Base-by-base conservation (phyloP, 2,888 invertebrate species). In the Scaptomyza parva region DNA sequence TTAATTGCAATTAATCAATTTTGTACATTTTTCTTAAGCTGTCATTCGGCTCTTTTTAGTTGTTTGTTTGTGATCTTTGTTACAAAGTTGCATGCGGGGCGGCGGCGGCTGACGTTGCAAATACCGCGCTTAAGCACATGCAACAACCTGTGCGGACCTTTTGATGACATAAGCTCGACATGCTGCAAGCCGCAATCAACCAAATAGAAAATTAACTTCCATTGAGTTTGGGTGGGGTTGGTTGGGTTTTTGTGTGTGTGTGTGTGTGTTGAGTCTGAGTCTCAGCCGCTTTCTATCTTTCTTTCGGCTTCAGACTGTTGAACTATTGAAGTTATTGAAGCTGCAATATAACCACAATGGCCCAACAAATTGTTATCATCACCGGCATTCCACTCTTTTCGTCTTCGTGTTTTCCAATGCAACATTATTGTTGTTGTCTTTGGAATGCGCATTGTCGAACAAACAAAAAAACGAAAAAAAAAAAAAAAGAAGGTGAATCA, bases 1-100 rank as follows among this genome's bases (percentile, higher is more conserved):
- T 78, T 76, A 79, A 70, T 79, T 79, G 79, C 76, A 76, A 78
- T 68, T 68, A 72, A 78, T 78, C 79, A 78, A 78, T 72, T 58
- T 58, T 55, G 47, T 47, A 45, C 43, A 64, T 39, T 9, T 37
- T 17, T 17, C 2, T 17, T 9, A 37, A 37, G 41, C 20, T 40
- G n/a, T 20, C 48, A 33, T 8, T 7, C 1, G 18, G 39, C 37
- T 24, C 18, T 35, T 30, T 48, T 33, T 59, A 60, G n/a, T n/a
- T n/a, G n/a, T n/a, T n/a, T n/a, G n/a, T n/a, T n/a, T n/a, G n/a
- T 64, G 61, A 61, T 61, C 63, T 61, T 58, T 48, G 68, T 67
- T 68, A 62, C 44, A 50, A 65, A 60, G 41, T 72, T 52, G 54
- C 76, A 66, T 69, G 65, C 41, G n/a, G n/a, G n/a, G n/a, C n/a